Evolutionary conservation across 2,888 invertebrate genomes (phyloP), one percentile per base, ranked within the genome.

Genomic region (Ichneumoninae sp.): DNA sequence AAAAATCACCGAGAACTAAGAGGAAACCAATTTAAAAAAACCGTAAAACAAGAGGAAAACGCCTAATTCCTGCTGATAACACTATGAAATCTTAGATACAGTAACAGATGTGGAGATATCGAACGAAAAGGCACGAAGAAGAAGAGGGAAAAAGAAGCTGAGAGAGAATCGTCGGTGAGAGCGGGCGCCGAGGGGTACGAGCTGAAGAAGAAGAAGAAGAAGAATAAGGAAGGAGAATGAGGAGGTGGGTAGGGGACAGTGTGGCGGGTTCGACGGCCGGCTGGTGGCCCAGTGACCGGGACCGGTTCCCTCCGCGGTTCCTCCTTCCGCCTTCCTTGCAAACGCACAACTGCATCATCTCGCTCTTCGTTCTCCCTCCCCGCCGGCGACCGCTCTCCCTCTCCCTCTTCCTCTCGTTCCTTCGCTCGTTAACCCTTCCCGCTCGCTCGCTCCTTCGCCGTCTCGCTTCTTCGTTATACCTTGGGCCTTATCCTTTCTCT

Each of bases 251-350:
- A 90, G 90, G 91, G 90, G 91, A 91, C 91, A 89, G 89, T 89
- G 89, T 90, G 90, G 90, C 91, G 93, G 91, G 93, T 93, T 93
- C 93, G 93, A 93, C 91, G 93, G 91, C 93, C 93, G 93, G 92
- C 93, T 93, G 92, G 93, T 93, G 93, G 92, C 93, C 93, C 93
- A 93, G 93, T 93, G 93, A 93, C 93, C 93, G 93, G 93, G 93
- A 93, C 93, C 93, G 93, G 93, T 93, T 93, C 93, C 93, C 93
- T 93, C 91, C 90, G 91, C 90, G 92, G 92, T 93, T 93, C 93
- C 93, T 93, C 92, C 93, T 93, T 93, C 93, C 93, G 93, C 93
- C 93, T 93, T 93, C 93, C 92, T 93, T 92, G 93, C 93, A 90
- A 93, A 93, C 93, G 93, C 93, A 93, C 93, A 93, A 93, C 93